phyloP scores from a whole-genome alignment of 2,113 vertebrate species.

The Nycticryphes semicollaris region DNA sequence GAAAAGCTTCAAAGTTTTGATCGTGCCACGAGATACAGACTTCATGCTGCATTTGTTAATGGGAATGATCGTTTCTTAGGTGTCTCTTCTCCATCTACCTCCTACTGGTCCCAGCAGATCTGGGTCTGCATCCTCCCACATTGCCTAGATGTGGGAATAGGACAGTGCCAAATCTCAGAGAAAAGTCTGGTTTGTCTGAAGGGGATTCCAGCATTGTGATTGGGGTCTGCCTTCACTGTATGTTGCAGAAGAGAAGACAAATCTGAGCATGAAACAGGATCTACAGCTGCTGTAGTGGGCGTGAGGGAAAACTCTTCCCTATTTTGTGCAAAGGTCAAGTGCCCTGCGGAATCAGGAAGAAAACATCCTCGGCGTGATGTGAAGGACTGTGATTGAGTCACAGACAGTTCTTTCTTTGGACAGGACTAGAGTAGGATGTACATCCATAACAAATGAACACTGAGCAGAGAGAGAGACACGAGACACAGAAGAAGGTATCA shows the following conservation, averaged over 20 bases:
- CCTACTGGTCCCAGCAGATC: background rate
- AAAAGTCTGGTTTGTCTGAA: background rate
- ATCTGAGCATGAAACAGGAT: background rate
- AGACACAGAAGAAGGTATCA: background rate
- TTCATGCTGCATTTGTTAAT: background rate
- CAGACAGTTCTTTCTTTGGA: background rate
- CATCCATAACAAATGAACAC: background rate
- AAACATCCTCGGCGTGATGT: rapidly evolving
- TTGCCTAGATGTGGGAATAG: background rate
- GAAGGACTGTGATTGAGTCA: background rate
- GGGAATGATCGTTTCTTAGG: background rate
- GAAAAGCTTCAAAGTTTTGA: background rate
- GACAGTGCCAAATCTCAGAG: background rate
- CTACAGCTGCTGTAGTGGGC: background rate
- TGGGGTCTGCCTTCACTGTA: background rate
- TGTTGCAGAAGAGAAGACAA: background rate
- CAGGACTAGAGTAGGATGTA: background rate
- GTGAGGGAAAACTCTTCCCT: background rate
- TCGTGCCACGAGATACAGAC: background rate
- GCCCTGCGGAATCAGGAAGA: background rate
- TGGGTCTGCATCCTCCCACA: background rate
- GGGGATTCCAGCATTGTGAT: background rate
- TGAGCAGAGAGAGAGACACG: background rate
- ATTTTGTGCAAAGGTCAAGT: background rate
- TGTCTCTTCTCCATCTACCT: background rate